Percentiles rank a stretch among this genome's conserved stretches.
These are phyloP conservation scores for Drosophila elegans DNA, from an alignment of 1,140 invertebrate species.

Conservation along the genomic window DNA sequence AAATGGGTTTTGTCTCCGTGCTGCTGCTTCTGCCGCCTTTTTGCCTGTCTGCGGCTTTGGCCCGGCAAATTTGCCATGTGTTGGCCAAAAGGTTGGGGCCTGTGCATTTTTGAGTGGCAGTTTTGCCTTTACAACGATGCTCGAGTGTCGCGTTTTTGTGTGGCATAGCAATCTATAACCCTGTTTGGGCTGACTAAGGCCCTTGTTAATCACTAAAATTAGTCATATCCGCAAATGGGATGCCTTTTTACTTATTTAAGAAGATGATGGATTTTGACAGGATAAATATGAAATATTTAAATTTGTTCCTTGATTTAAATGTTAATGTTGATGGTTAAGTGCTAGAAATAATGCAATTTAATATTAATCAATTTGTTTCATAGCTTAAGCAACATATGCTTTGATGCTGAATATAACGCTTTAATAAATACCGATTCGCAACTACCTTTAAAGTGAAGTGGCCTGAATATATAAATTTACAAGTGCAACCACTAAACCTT, in stretches of 20 bases:
- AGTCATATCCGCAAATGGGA: conserved; percentile 15
- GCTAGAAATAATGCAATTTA: no score
- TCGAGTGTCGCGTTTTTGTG: conserved; percentile 27
- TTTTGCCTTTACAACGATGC: conserved; percentile 36
- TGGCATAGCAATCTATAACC: conserved; percentile 4
- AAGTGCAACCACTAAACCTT: no score
- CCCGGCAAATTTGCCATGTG: conserved; percentile 73
- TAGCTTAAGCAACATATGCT: no score
- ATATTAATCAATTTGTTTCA: no score
- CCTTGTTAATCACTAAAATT: conserved; percentile 44
- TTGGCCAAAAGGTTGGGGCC: conserved; percentile 62
- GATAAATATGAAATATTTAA: neutral
- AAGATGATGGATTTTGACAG: no score
- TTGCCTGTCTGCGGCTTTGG: conserved; percentile 58
- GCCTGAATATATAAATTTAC: no score
- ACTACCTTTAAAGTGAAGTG: no score
- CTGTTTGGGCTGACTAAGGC: neutral
- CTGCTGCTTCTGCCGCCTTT: conserved; percentile 30
- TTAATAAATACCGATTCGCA: no score
- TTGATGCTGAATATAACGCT: no score
- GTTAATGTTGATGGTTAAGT: no score
- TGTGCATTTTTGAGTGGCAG: conserved; percentile 60
- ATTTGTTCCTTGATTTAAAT: no score
- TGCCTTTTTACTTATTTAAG: neutral
- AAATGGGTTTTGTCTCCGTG: conserved; percentile 66